Percentiles rank a stretch among this genome's conserved stretches.
Conservation (phyloP, 2,113 vertebrate genomes). For the Lipotes vexillifer region DNA sequence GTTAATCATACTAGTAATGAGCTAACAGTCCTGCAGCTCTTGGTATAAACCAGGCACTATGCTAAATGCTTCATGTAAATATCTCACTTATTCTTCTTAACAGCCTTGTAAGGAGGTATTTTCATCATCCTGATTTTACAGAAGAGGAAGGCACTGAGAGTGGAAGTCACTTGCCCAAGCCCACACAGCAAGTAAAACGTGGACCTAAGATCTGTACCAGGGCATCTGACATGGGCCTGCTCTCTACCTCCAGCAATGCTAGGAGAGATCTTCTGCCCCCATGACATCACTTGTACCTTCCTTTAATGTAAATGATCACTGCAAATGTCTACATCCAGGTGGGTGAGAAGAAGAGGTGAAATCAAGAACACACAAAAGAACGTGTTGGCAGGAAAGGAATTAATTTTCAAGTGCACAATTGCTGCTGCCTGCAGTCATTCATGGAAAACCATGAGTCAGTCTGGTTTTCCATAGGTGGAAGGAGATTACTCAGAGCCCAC, state of each 20-base stretch:
- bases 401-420: not conserved
- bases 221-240: not conserved
- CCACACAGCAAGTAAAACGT: not conserved
- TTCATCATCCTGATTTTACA: not conserved
- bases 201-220: not conserved
- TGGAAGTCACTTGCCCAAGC: not conserved
- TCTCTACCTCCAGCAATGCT: not conserved
- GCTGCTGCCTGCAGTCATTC: not conserved
- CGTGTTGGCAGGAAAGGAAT: not conserved
- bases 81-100: not conserved
- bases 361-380: not conserved
- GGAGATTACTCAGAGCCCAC: not conserved
- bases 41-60: not conserved
- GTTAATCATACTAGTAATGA: not conserved
- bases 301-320: not conserved
- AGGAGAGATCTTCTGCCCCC: not conserved
- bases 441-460: not conserved
- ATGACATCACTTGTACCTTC: too few relatives aligned
- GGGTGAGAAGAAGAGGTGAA: not conserved
- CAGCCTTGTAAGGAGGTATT: not conserved
- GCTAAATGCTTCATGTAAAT: not conserved
- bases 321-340: not conserved
- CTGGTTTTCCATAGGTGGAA: not conserved
- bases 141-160: not conserved
- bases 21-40: not conserved